Conservation (phyloP, 2,888 invertebrate species). For the Coelopa pilipes region DNA sequence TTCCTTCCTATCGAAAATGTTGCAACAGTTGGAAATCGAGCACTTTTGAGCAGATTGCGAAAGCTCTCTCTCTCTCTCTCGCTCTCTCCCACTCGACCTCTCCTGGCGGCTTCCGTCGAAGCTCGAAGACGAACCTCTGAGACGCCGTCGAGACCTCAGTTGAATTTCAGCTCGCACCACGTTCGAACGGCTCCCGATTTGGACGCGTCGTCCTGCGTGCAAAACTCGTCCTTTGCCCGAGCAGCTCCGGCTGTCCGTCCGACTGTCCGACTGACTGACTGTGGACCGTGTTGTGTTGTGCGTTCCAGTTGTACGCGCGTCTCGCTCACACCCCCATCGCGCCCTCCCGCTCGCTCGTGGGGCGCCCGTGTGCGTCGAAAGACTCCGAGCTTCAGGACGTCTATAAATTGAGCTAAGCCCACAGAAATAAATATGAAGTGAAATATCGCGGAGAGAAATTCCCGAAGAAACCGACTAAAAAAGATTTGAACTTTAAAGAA, state of each 20-base stretch:
- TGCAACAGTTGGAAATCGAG: no score
- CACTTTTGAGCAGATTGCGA: background rate
- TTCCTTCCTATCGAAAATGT: no score
- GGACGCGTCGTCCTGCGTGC: background rate
- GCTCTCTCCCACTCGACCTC: no score
- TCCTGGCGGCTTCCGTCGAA: no score
- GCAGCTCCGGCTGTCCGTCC: slow-evolving; percentile 3
- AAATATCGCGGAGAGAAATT: background rate
- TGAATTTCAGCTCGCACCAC: slow-evolving; percentile 2
- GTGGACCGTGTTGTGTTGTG: background rate
- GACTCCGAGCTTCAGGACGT: background rate
- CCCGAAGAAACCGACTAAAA: background rate
- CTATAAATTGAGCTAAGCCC: background rate
- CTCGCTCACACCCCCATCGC: no score
- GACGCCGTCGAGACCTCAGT: background rate
- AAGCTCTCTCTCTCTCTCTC: slow-evolving; percentile 6
- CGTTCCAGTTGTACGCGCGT: no score
- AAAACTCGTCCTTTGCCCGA: background rate
- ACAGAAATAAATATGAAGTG: background rate
- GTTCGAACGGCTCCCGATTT: background rate
- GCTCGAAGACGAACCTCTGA: background rate
- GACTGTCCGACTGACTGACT: background rate
- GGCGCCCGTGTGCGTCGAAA: background rate
- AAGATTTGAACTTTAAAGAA: no score
- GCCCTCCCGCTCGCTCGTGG: background rate